Conservation (phyloP, 1,140 invertebrate species). For the Berghia stephanieae region DNA sequence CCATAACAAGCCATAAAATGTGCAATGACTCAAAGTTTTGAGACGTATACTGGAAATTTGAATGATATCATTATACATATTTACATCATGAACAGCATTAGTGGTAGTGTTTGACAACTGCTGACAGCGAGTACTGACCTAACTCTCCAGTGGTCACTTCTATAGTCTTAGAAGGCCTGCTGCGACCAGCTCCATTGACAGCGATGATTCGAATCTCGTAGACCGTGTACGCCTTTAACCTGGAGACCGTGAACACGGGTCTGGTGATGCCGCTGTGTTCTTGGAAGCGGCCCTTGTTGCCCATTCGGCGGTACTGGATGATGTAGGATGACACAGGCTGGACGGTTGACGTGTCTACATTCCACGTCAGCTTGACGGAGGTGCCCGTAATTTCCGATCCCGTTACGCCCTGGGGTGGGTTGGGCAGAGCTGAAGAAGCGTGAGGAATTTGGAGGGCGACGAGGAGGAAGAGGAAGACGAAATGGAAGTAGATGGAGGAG, state of each 20-base stretch:
- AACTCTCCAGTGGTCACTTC: constrained; percentile 95
- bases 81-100: no score
- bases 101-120: no score
- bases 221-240: constrained; percentile 88
- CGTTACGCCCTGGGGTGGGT: constrained; percentile 84
- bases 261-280: constrained; percentile 93
- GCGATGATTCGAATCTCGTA: constrained; percentile 97
- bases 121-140: constrained; percentile 88
- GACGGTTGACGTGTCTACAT: constrained; percentile 79
- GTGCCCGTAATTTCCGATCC: constrained; percentile 92
- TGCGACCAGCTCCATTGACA: constrained; percentile 91
- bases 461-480: no score
- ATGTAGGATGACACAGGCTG: constrained; percentile 91
- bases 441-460: no score
- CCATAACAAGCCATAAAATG: no score
- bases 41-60: no score
- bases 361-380: constrained; percentile 90
- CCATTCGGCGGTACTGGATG: constrained; percentile 87
- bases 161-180: constrained; percentile 83
- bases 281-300: constrained; percentile 67
- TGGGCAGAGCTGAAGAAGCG: constrained; percentile 86
- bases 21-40: no score
- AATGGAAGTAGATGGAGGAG: no score
- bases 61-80: no score
- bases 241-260: constrained; percentile 89